Percentiles rank a stretch among this genome's conserved stretches.
Conservation (phyloP, 2,797 vertebrate species). For the Pseudomugil gertrudae region DNA sequence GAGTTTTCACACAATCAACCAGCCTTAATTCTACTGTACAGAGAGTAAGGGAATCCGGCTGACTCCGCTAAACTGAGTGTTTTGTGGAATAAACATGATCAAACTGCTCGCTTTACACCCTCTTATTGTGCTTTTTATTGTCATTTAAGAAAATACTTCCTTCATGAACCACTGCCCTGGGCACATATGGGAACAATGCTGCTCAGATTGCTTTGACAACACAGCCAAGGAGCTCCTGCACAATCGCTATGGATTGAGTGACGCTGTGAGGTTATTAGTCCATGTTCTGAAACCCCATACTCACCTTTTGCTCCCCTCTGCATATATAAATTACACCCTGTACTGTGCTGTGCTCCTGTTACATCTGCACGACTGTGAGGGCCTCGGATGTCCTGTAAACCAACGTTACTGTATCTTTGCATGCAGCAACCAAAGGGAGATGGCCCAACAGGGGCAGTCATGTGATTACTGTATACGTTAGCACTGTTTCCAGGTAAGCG, state of each 20-base stretch:
- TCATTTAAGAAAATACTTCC: constrained; percentile 79
- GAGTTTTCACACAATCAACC: constrained; percentile 50
- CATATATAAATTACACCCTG: constrained; percentile 55
- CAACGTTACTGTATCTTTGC: constrained; percentile 17
- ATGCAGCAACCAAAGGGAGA: constrained; percentile 5
- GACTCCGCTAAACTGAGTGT: constrained; percentile 54
- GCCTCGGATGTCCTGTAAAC: constrained; percentile 22
- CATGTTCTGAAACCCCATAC: constrained; percentile 71
- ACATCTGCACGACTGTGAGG: constrained; percentile 35
- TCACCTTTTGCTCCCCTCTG: constrained; percentile 45
- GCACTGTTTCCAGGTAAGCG: neutral
- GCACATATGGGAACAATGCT: constrained; percentile 53
- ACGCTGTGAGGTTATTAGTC: constrained; percentile 67
- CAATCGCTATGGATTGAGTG: constrained; percentile 72
- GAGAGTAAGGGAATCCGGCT: constrained; percentile 40
- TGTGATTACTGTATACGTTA: neutral
- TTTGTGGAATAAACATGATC: constrained; percentile 69
- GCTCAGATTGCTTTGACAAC: constrained; percentile 60
- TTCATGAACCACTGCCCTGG: constrained; percentile 57
- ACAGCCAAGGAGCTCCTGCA: constrained; percentile 43
- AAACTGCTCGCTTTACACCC: constrained; percentile 69
- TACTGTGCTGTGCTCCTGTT: constrained; percentile 38
- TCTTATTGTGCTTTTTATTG: constrained; percentile 74
- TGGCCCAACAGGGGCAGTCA: neutral
- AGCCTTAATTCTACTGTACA: constrained; percentile 11